A percentile compares a stretch with the other conserved stretches of the same genome.
Conservation (phyloP, 2,797 vertebrate species). For the Myripristis murdjan region DNA sequence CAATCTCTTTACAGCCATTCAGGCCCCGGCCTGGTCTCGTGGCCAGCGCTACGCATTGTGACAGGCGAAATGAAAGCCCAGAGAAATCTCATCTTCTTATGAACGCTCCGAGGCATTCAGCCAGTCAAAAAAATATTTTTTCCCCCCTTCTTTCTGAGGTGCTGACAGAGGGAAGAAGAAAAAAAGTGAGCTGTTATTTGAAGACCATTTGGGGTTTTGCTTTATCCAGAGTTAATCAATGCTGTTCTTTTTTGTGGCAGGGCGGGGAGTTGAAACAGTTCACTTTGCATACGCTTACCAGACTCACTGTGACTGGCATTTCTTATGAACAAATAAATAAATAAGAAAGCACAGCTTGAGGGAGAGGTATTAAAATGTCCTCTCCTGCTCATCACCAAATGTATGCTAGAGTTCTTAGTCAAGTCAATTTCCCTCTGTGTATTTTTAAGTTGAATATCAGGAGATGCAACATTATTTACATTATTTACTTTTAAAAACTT, state of each 20-base stretch:
- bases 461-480: not conserved
- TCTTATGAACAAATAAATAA: slow-evolving; percentile 29
- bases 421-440: not conserved
- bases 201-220: slow-evolving; percentile 71
- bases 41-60: slow-evolving; percentile 77
- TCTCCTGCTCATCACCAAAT: not conserved
- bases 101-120: slow-evolving; percentile 81
- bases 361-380: slow-evolving; percentile 21
- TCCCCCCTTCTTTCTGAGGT: slow-evolving; percentile 56
- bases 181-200: slow-evolving; percentile 64
- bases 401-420: not conserved
- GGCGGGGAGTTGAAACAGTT: slow-evolving; percentile 25
- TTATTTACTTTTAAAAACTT: slow-evolving; percentile 10
- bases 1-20: slow-evolving; percentile 82
- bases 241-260: slow-evolving; percentile 33
- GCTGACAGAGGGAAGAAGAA: slow-evolving; percentile 60
- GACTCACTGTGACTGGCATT: slow-evolving; percentile 26
- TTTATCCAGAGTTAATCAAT: slow-evolving; percentile 79
- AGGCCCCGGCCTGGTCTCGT: slow-evolving; percentile 67
- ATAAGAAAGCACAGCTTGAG: slow-evolving; percentile 14
- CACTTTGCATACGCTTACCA: slow-evolving; percentile 56
- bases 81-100: slow-evolving; percentile 87
- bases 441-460: slow-evolving; percentile 1
- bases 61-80: slow-evolving; percentile 86
- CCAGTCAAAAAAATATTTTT: slow-evolving; percentile 73